Conservation (phyloP, 2,888 invertebrate species). For the Flabesymbios commensalis region DNA sequence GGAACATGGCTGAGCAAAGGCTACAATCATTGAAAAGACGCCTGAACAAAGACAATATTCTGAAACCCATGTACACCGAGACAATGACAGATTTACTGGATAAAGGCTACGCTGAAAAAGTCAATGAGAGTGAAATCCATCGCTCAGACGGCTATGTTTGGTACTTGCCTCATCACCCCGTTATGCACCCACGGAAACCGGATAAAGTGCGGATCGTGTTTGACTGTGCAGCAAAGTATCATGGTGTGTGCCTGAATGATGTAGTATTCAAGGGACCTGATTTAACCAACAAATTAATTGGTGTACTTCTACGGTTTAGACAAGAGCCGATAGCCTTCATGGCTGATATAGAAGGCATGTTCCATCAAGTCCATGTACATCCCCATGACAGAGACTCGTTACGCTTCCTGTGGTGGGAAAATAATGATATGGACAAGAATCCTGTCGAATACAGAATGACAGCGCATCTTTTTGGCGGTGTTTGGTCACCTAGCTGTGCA, state of each 20-base stretch:
- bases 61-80: neutral
- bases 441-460: conserved; percentile 9
- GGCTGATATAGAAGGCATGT: conserved; percentile 20
- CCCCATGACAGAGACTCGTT: conserved; percentile 2
- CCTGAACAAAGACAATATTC: conserved; percentile 3
- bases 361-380: conserved; percentile 11
- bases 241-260: conserved; percentile 11
- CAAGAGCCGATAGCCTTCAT: conserved; percentile 11
- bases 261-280: conserved; percentile 18
- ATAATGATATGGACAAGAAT: neutral
- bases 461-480: conserved; percentile 11
- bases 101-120: conserved; percentile 18
- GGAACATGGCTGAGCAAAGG: neutral
- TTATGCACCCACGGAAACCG: conserved; percentile 13
- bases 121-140: neutral
- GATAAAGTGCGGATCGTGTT: conserved; percentile 16
- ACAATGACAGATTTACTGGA: conserved; percentile 9
- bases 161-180: conserved; percentile 15
- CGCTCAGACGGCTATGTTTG: neutral
- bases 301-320: conserved; percentile 16
- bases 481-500: conserved; percentile 5
- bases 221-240: conserved; percentile 7
- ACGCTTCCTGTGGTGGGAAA: conserved; percentile 13
- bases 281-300: conserved; percentile 6
- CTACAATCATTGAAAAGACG: neutral